These are phyloP conservation scores for Mya arenaria DNA, from an alignment of 1,140 invertebrate species.

Conservation along the genomic window DNA sequence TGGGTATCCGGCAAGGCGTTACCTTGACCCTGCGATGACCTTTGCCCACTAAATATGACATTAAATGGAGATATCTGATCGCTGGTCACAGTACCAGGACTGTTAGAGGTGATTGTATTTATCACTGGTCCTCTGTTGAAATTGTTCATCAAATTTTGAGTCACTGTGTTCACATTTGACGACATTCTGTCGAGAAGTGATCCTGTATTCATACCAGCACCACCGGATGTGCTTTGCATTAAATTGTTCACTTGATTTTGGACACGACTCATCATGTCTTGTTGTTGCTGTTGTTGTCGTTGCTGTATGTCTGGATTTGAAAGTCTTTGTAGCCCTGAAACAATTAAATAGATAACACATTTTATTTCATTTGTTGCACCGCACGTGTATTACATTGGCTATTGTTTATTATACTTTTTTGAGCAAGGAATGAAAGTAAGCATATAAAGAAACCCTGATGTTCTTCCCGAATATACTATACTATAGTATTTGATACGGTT, in stretches of 20 bases:
- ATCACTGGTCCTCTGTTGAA: not conserved
- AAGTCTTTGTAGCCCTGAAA: too few relatives aligned
- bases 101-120: not conserved
- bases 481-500: too few relatives aligned
- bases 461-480: too few relatives aligned
- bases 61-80: constrained; percentile 12
- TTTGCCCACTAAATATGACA: constrained; percentile 7
- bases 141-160: constrained; percentile 18
- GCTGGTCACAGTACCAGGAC: not conserved
- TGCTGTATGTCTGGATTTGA: constrained; percentile 27
- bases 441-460: too few relatives aligned
- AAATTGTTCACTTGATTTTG: constrained; percentile 1
- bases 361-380: too few relatives aligned
- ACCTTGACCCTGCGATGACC: not conserved
- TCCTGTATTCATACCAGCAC: not conserved
- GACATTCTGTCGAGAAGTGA: not conserved
- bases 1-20: not conserved
- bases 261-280: constrained; percentile 15
- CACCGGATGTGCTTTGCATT: not conserved
- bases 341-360: too few relatives aligned
- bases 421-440: too few relatives aligned
- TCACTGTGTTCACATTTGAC: constrained; percentile 15
- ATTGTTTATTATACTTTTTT: too few relatives aligned
- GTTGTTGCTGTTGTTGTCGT: constrained; percentile 5
- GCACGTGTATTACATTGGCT: too few relatives aligned